Conservation (phyloP, 2,888 invertebrate genomes). For the Halocaridina rubra region DNA sequence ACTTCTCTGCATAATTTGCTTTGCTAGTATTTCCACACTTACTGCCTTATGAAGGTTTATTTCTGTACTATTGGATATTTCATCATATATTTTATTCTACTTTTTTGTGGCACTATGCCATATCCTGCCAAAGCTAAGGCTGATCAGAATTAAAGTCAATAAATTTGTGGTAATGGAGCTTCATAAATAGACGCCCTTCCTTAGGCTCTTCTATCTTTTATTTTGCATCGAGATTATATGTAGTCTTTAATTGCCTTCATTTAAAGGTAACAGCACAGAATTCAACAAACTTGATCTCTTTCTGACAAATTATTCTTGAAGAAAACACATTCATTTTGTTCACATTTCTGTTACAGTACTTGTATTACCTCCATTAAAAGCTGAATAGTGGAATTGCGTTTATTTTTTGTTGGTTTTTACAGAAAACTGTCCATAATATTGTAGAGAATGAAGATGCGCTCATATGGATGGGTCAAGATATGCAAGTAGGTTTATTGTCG, state of each 20-base stretch:
- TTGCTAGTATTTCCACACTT: too few species aligned
- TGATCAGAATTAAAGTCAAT: too few species aligned
- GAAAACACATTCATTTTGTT: not conserved
- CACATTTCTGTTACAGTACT: not conserved
- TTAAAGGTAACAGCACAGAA: not conserved
- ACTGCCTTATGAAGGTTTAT: too few species aligned
- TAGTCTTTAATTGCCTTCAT: not conserved
- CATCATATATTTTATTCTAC: too few species aligned
- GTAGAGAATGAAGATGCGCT: constrained; percentile 17
- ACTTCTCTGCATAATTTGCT: too few species aligned
- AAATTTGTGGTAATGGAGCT: not conserved
- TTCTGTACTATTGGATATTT: too few species aligned
- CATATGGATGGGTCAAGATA: constrained; percentile 28
- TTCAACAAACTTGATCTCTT: too few species aligned
- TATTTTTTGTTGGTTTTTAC: not conserved
- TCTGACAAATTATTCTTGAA: too few species aligned
- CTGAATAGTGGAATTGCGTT: too few species aligned
- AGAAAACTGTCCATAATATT: constrained; percentile 41
- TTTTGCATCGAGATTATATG: not conserved
- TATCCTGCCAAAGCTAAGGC: too few species aligned
- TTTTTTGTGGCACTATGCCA: too few species aligned
- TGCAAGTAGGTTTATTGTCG: constrained; percentile 13
- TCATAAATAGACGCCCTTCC: not conserved
- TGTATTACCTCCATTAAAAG: not conserved
- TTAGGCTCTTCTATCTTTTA: not conserved